These are phyloP conservation scores for Pedionomus torquatus DNA, from an alignment of 2,113 vertebrate genomes.

Conservation along the genomic window DNA sequence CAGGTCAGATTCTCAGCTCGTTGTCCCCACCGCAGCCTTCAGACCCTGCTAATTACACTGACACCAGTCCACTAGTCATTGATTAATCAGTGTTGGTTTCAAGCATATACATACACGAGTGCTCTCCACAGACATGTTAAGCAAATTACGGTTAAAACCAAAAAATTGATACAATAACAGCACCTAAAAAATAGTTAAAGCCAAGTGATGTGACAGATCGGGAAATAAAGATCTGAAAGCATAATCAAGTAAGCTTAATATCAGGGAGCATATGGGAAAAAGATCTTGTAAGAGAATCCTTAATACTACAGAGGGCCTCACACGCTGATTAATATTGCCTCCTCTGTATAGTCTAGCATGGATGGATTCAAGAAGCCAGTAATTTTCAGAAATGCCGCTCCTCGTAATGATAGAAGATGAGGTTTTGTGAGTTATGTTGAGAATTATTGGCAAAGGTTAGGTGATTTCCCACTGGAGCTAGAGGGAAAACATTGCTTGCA, in stretches of 20 bases:
- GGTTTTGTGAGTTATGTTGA: conserved; percentile 58
- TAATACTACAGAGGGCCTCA: conserved; percentile 11
- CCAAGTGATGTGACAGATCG: not conserved
- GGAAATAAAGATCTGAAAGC: not conserved
- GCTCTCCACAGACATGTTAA: not conserved
- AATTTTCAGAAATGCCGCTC: conserved; percentile 38
- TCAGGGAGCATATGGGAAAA: conserved; percentile 40
- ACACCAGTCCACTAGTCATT: not conserved
- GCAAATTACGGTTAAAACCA: not conserved
- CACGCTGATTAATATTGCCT: conserved; percentile 28
- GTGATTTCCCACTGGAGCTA: conserved; percentile 64
- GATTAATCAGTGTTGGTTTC: not conserved
- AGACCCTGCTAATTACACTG: not conserved
- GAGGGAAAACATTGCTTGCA: conserved; percentile 64
- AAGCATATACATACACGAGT: not conserved
- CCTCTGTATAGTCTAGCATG: conserved; percentile 27
- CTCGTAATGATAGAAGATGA: conserved; percentile 54
- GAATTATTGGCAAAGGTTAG: conserved; percentile 66
- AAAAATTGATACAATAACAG: not conserved
- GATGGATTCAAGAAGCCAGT: conserved; percentile 4
- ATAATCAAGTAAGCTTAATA: conserved; percentile 38
- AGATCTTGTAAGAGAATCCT: conserved; percentile 48
- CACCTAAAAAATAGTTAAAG: conserved; percentile 27
- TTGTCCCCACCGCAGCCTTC: not conserved
- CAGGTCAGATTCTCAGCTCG: not conserved